Conservation (phyloP, 2,113 vertebrate species). For the Syngnathus scovelli region DNA sequence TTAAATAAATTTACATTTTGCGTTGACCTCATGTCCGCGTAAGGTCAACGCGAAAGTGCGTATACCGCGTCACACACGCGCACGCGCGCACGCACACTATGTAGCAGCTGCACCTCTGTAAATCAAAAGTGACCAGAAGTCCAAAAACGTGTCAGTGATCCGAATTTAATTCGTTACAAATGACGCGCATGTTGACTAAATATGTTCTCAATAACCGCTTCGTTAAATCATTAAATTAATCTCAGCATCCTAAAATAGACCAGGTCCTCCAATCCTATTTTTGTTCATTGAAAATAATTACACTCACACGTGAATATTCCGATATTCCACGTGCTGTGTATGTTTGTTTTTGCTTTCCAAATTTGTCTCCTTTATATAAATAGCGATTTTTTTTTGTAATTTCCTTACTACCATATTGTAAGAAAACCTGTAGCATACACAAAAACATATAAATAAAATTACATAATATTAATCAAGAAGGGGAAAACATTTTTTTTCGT, state of each 20-base stretch:
- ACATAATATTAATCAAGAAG: no score
- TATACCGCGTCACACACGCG: no score
- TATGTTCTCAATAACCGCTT: background rate
- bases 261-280: background rate
- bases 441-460: no score
- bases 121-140: background rate
- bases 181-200: background rate
- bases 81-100: background rate
- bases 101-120: background rate
- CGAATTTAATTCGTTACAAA: background rate
- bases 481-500: no score
- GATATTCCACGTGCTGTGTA: no score
- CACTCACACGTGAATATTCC: background rate
- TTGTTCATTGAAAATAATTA: background rate
- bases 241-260: background rate
- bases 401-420: no score
- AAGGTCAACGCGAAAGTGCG: conserved; percentile 6
- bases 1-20: background rate
- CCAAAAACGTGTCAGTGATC: background rate
- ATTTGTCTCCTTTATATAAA: no score
- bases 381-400: no score
- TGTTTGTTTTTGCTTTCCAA: no score
- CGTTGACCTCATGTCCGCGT: conserved; percentile 4
- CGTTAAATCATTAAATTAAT: background rate
- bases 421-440: no score